Base-by-base conservation (phyloP, 2,888 invertebrate genomes). In the Cerastis leucographa region DNA sequence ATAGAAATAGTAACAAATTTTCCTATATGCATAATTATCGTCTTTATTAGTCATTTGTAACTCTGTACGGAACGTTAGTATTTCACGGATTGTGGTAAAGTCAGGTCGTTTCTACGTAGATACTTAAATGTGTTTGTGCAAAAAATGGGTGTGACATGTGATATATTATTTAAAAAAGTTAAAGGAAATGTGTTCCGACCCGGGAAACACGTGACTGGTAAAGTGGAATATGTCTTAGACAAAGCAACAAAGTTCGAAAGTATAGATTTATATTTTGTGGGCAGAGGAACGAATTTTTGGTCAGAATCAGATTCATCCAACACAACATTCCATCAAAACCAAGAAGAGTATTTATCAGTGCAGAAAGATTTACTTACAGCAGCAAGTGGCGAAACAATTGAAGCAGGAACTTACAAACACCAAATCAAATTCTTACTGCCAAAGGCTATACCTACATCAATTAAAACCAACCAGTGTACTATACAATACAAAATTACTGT, bases 181-280 rank as follows among this genome's bases (percentile, higher is more conserved):
- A 67, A 67, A 49, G 46, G 25, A 46, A 12, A 71, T n/a, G 25
- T 49, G 35, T 71, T 49, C 4, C 40, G 68, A 71, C 67, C 71
- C 0, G 71, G 71, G 19, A 12, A 71, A 22, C 5, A n/a, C 14
- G 40, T 71, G 6, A 1, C n/a, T 19, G 71, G 71, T 25, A 71
- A 46, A 66, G 46, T 71, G 25, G 46, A 49, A 66, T 71, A 71
- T 40, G 8, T 5, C 9, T 6, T 71, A 22, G 19, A 67, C 6
- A 66, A 40, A 66, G 14, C 67, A 67, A 67, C 71, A 49, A 40
- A 46, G 25, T 71, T 71, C 14, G 67, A 49, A 71, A 71, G n/a
- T 1, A 71, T 67, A 49, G 71, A 71, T 49, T 11, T 71, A 49
- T 19, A 40, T 71, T 66, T 71, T 49, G 3, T 66, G 5, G 71